phyloP scores from a whole-genome alignment of 2,888 invertebrate species.

The Sphaerophoria rueppellii region DNA sequence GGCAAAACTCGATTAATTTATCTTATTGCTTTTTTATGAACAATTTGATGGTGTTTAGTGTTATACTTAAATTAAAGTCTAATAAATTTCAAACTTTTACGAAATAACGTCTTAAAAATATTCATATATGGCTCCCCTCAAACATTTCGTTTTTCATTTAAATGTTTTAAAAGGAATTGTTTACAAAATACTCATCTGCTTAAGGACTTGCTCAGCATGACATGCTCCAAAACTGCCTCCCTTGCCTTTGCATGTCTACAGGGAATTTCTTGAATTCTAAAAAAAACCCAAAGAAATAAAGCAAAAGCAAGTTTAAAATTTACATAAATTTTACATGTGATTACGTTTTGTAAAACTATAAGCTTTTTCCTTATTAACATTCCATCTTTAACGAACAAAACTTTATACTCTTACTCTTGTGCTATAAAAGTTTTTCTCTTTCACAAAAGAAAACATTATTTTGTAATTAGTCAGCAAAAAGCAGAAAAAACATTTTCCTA shows the following conservation, averaged over 20 bases:
- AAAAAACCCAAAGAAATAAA: neutral
- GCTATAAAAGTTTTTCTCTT: too few relatives aligned
- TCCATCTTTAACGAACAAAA: neutral
- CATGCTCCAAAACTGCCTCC: too few relatives aligned
- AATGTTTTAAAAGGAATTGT: too few relatives aligned
- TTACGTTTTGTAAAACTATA: too few relatives aligned
- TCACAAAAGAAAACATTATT: slow-evolving; percentile 10
- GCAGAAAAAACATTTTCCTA: neutral
- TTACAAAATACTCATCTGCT: too few relatives aligned
- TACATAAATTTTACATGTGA: slow-evolving; percentile 4
- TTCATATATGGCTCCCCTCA: neutral
- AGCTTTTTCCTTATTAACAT: slow-evolving; percentile 2
- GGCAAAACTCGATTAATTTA: neutral
- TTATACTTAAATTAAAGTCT: neutral
- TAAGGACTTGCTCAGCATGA: too few relatives aligned
- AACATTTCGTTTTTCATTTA: too few relatives aligned
- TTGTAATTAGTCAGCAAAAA: slow-evolving; percentile 22
- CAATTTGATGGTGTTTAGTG: neutral
- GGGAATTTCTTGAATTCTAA: too few relatives aligned
- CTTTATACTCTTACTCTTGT: slow-evolving; percentile 1
- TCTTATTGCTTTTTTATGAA: slow-evolving; percentile 10
- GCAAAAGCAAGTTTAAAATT: neutral
- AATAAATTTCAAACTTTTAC: neutral
- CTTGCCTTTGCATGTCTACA: too few relatives aligned
- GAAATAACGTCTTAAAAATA: neutral